A percentile compares a stretch with the other conserved stretches of the same genome.
Evolutionary conservation across 2,797 vertebrate species (phyloP).

Genomic region (Neolamprologus multifasciatus): DNA sequence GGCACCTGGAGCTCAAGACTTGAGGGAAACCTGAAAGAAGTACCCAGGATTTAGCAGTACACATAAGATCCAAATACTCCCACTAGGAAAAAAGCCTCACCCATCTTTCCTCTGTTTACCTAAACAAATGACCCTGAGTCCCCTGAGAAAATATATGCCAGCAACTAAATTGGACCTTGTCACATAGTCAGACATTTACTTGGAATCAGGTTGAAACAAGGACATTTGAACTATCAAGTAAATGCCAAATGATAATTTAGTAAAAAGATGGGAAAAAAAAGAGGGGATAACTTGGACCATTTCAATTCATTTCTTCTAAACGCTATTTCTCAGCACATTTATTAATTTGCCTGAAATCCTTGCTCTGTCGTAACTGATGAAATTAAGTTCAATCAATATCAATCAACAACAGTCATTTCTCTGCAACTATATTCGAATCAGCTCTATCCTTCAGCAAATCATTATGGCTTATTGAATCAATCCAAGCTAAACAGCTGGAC

Average conservation of each 20-base stretch:
- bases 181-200: constrained; percentile 38
- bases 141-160: constrained; percentile 25
- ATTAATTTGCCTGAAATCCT: constrained; percentile 34
- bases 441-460: constrained; percentile 22
- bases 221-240: constrained; percentile 17
- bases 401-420: constrained; percentile 2
- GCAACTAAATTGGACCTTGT: constrained; percentile 44
- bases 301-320: constrained; percentile 36
- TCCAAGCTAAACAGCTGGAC: constrained; percentile 28
- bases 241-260: constrained; percentile 49
- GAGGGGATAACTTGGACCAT: background rate
- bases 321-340: constrained; percentile 21
- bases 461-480: constrained; percentile 26
- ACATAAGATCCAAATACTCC: background rate
- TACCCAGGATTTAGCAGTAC: background rate
- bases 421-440: background rate
- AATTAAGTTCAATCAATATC: constrained; percentile 13
- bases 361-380: constrained; percentile 15
- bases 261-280: background rate
- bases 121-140: constrained; percentile 44
- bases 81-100: constrained; percentile 22
- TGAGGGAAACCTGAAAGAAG: background rate
- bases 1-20: background rate
- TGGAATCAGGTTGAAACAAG: constrained; percentile 46
- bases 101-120: constrained; percentile 49